Conservation (phyloP, 2,888 invertebrate species). For the Hydrotaea cyrtoneurina region DNA sequence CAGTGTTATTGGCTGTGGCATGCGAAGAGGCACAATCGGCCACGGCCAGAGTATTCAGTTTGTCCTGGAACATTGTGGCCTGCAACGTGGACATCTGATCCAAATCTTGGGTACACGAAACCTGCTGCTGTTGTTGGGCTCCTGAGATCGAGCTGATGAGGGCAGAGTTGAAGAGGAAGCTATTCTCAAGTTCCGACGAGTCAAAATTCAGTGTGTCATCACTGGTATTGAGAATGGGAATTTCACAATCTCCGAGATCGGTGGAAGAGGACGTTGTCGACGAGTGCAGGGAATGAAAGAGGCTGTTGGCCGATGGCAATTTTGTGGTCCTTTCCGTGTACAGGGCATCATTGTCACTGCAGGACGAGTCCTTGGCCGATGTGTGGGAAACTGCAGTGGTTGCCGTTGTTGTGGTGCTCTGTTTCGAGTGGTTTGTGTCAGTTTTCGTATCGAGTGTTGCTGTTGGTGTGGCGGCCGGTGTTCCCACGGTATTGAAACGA, state of each 20-base stretch:
- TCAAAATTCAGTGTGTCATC: conserved; percentile 59
- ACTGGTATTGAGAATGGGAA: conserved; percentile 51
- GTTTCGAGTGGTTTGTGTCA: conserved; percentile 10
- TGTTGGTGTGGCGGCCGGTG: conserved; percentile 42
- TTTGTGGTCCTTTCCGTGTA: conserved; percentile 56
- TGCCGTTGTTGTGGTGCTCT: not conserved
- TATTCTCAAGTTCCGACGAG: conserved; percentile 50
- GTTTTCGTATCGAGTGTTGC: conserved; percentile 4
- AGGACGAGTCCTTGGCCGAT: conserved; percentile 8
- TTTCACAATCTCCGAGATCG: conserved; percentile 62
- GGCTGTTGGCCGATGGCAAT: conserved; percentile 61
- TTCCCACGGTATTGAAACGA: conserved; percentile 79
- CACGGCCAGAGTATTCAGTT: conserved; percentile 70
- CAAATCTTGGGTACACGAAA: conserved; percentile 40
- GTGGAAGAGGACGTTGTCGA: conserved; percentile 13
- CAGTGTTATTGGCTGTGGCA: conserved; percentile 68
- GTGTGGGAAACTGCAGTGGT: not conserved
- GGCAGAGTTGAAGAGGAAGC: conserved; percentile 59
- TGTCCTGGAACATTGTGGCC: conserved; percentile 79
- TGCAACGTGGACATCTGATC: conserved; percentile 74
- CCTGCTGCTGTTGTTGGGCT: conserved; percentile 52
- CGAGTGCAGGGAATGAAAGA: conserved; percentile 61
- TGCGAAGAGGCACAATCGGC: conserved; percentile 50
- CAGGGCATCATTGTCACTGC: not conserved
- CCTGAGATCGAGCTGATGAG: conserved; percentile 53